These are phyloP conservation scores for Callimorpha dominula DNA, from an alignment of 2,888 invertebrate genomes.

Conservation along the genomic window DNA sequence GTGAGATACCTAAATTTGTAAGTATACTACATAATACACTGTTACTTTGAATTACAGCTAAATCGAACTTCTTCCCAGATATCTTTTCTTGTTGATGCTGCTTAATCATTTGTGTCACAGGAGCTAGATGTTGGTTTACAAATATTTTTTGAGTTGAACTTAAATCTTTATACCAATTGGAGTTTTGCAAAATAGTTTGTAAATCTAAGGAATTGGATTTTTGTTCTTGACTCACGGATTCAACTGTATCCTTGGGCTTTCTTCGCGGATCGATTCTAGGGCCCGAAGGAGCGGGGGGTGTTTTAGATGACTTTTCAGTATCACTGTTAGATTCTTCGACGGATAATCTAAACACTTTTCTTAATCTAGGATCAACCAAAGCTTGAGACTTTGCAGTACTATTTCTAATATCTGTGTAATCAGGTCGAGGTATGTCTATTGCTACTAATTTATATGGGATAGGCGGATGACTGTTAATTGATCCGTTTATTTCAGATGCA, in stretches of 20 bases:
- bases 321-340: slow-evolving; percentile 89
- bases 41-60: slow-evolving; percentile 83
- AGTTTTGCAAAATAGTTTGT: slow-evolving; percentile 89
- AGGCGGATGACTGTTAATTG: slow-evolving; percentile 91
- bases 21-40: slow-evolving; percentile 87
- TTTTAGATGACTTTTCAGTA: slow-evolving; percentile 80
- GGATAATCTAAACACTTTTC: slow-evolving; percentile 91
- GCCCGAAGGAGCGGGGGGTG: slow-evolving; percentile 57
- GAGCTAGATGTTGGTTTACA: slow-evolving; percentile 89
- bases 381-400: slow-evolving; percentile 90
- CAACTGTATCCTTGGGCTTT: slow-evolving; percentile 75
- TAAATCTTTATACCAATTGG: slow-evolving; percentile 90
- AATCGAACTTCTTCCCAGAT: slow-evolving; percentile 85
- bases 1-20: slow-evolving; percentile 87
- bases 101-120: slow-evolving; percentile 87
- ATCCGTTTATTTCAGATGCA: slow-evolving; percentile 95
- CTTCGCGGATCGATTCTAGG: slow-evolving; percentile 82
- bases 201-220: slow-evolving; percentile 82
- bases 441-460: slow-evolving; percentile 88
- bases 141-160: slow-evolving; percentile 91
- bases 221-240: slow-evolving; percentile 62
- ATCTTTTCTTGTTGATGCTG: slow-evolving; percentile 87
- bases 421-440: slow-evolving; percentile 90
- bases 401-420: slow-evolving; percentile 91
- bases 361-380: slow-evolving; percentile 91